Evolutionary conservation across 2,113 vertebrate genomes (phyloP), one percentile per base, ranked within the genome.

Genomic region (Sander vitreus): DNA sequence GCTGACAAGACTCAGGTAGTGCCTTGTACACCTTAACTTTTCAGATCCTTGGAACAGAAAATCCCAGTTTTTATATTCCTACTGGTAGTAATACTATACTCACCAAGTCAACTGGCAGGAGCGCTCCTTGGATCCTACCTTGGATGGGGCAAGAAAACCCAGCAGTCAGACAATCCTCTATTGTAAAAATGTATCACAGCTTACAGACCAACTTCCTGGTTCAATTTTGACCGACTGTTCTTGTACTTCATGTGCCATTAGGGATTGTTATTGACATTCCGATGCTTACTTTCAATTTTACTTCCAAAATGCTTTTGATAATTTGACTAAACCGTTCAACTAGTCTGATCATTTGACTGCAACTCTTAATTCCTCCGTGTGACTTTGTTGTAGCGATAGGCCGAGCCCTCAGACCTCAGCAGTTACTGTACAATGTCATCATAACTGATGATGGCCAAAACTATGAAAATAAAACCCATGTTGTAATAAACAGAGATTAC

Each of bases 401-500:
- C 25, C 0, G 0, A 39, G 2, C 27, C 21, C n/a, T 9, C 10
- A 59, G 54, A 30, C 21, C 23, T 59, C 39, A 59, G 23, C 6
- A 15, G 16, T 69, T 23, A 50, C 13, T 10, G n/a, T 47, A 25
- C 6, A 15, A 23, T 47, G 64, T 19, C 4, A 48, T 50, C 25
- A 7, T 4, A 53, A 55, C 12, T 57, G 36, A 33, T 57, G 36
- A 33, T 25, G 13, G n/a, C n/a, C 4, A 15, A 15, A n/a, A 16
- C 14, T 27, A 21, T 1, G 6, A 58, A 43, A 18, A 50, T 14
- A 18, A 77, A 33, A 12, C 3, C 15, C n/a, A n/a, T 53, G 14
- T 58, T 66, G 43, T 48, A n/a, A 63, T n/a, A 12, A 69, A 72
- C 11, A 71, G 7, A 72, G 64, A 51, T 21, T 14, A 45, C 13